These are phyloP conservation scores for Chelon labrosus DNA, from an alignment of 2,797 vertebrate genomes.

Conservation along the genomic window DNA sequence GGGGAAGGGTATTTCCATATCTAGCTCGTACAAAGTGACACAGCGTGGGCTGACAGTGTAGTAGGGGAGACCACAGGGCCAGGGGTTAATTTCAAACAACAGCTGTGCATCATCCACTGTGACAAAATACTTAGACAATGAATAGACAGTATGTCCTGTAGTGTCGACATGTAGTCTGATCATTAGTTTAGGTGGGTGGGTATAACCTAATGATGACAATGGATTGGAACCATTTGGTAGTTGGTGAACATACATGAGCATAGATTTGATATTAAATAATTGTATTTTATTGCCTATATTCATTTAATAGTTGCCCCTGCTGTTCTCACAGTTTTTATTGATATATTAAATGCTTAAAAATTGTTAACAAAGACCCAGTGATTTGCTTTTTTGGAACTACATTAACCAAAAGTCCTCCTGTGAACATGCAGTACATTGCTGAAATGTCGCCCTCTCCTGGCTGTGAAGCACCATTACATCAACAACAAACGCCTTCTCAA, in stretches of 20 bases:
- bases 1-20: slow-evolving; percentile 87
- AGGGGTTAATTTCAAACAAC: slow-evolving; percentile 56
- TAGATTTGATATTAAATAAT: neutral
- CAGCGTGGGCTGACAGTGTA: slow-evolving; percentile 36
- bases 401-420: neutral
- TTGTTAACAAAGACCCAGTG: neutral
- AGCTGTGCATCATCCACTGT: slow-evolving; percentile 58
- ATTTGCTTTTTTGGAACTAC: neutral
- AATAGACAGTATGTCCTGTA: slow-evolving; percentile 15
- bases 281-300: too few relatives aligned
- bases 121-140: slow-evolving; percentile 48
- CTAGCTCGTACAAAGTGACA: slow-evolving; percentile 76
- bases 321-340: neutral
- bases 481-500: slow-evolving; percentile 54
- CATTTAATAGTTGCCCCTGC: too few relatives aligned
- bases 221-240: too few relatives aligned
- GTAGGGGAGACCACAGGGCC: slow-evolving; percentile 29
- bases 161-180: slow-evolving; percentile 1
- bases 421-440: neutral
- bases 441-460: slow-evolving; percentile 57
- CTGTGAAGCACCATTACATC: slow-evolving; percentile 28
- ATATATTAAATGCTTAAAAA: neutral
- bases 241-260: too few relatives aligned
- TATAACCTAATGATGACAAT: too few relatives aligned
- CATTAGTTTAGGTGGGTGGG: slow-evolving; percentile 4